These are phyloP conservation scores for Halisarca cf. caerulea DNA, from an alignment of 37 sponge, comb jelly and placozoan species.

Conservation along the genomic window DNA sequence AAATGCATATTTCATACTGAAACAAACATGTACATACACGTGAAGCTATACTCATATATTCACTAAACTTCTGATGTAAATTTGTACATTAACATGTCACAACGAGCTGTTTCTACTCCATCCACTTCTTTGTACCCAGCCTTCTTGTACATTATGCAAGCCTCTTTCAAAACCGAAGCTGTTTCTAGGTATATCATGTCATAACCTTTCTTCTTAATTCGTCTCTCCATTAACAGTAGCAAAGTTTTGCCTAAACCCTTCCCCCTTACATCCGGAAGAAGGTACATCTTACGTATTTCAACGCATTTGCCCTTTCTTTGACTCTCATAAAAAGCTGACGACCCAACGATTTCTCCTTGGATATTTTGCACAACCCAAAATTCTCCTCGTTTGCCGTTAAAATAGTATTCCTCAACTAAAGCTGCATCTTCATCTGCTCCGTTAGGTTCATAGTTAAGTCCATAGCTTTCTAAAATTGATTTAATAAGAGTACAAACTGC, in stretches of 20 bases:
- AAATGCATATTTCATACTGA: too few species aligned
- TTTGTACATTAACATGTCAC: constrained; percentile 9
- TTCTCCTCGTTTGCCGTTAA: constrained; percentile 33
- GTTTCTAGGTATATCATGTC: constrained; percentile 43
- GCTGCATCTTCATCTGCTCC: constrained; percentile 45
- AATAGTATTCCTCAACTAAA: constrained; percentile 48
- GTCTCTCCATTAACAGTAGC: constrained; percentile 46
- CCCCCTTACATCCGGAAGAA: constrained; percentile 57
- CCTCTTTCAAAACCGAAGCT: constrained; percentile 46
- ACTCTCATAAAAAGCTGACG: constrained; percentile 43
- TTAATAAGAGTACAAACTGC: constrained; percentile 17
- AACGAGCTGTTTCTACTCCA: constrained; percentile 6
- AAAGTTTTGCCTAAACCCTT: constrained; percentile 52
- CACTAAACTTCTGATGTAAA: too few species aligned
- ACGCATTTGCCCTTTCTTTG: neutral
- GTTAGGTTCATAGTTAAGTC: constrained; percentile 46
- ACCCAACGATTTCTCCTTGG: constrained; percentile 32
- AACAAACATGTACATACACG: too few species aligned
- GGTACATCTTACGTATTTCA: constrained; percentile 67
- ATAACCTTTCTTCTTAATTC: constrained; percentile 50
- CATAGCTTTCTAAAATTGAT: constrained; percentile 45
- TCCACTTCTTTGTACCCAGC: neutral
- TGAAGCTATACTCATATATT: too few species aligned
- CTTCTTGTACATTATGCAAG: constrained; percentile 47
- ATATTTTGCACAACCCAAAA: constrained; percentile 54